Evolutionary conservation across 2,888 invertebrate genomes (phyloP).

Genomic region (Mellilla xanthometata): DNA sequence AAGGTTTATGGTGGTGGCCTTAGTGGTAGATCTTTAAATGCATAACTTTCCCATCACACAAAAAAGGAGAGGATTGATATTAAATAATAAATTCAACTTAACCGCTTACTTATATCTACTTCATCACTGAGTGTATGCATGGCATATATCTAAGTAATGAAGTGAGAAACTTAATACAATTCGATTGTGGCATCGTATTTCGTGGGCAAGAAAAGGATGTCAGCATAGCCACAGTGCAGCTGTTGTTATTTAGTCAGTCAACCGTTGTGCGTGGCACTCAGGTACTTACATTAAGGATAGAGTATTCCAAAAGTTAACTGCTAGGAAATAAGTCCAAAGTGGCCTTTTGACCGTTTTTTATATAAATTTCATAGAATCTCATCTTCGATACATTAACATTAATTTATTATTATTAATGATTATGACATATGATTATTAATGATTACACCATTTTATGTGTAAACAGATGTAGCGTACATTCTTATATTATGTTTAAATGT

Average conservation of each 20-base stretch:
- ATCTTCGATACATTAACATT: slow-evolving; percentile 8
- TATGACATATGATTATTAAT: no score
- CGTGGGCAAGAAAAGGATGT: neutral
- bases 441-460: slow-evolving; percentile 12
- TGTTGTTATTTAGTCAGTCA: slow-evolving; percentile 31
- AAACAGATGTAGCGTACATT: slow-evolving; percentile 1
- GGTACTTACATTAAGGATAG: slow-evolving; percentile 33
- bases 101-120: no score
- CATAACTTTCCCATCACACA: no score
- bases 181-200: neutral
- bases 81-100: no score
- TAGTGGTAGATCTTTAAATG: no score
- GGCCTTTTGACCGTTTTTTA: slow-evolving; percentile 23
- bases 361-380: slow-evolving; percentile 21
- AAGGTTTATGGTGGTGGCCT: no score
- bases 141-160: no score
- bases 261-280: slow-evolving; percentile 23
- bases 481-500: slow-evolving; percentile 6
- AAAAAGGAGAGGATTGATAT: no score
- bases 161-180: no score
- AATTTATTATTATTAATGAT: neutral
- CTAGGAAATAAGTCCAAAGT: slow-evolving; percentile 17
- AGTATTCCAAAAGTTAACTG: slow-evolving; percentile 22
- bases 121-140: no score
- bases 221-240: slow-evolving; percentile 19